Evolutionary conservation across 2,797 vertebrate species (phyloP), one percentile per base, ranked within the genome.

Genomic region (Sebastes umbrosus): DNA sequence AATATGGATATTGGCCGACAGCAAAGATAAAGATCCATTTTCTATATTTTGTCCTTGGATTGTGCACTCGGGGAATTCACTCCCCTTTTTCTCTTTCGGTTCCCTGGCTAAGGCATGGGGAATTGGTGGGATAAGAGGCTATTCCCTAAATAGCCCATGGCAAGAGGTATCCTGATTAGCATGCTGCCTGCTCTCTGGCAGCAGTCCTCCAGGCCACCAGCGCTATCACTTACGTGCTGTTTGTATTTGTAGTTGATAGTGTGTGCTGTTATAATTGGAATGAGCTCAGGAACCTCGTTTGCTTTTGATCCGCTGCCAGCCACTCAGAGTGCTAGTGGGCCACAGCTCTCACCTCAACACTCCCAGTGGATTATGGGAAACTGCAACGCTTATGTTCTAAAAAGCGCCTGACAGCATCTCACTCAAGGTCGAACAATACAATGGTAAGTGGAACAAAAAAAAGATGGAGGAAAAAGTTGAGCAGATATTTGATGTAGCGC

Each of bases 191-290:
- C 93, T 94, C 94, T 94, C 94, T 95, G 94, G 93, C 94, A 95
- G 93, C 94, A 87, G 91, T 96, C 94, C 95, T 95, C 94, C 92
- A 96, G 94, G 95, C 95, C 95, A 95, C 94, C 90, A 95, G 91
- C 94, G 88, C 95, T 96, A 96, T 96, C 95, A 95, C 95, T 96
- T 96, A 96, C 95, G 94, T 93, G 95, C 95, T 96, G 96, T 96
- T 96, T 96, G 95, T 96, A 96, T 96, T 96, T 96, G 95, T 96
- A 96, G 94, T 95, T 95, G 93, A 96, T 95, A 95, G 95, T 94
- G 94, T 94, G 95, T 93, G 94, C 94, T 90, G 93, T 95, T 96
- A 95, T 95, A 96, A 95, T 96, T 96, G 95, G 96, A 95, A 95
- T 95, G 95, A 95, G 95, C 95, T 94, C 93, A 93, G 93, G 93